Base-by-base conservation (phyloP, 2,113 vertebrate genomes). In the Ondatra zibethicus region DNA sequence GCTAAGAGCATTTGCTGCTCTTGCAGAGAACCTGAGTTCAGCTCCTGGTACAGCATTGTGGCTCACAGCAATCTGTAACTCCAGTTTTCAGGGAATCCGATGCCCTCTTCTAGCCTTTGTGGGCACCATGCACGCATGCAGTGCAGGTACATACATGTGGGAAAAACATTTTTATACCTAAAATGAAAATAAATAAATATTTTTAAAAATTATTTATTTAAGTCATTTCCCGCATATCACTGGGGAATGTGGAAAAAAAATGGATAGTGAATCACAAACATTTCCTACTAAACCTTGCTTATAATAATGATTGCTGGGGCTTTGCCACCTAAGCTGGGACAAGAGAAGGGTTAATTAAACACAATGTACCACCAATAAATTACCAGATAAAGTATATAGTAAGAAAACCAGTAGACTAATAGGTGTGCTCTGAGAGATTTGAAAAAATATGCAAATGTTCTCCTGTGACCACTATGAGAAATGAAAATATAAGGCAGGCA, bases 261-360 rank as follows among this genome's bases (percentile, higher is more conserved):
- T 7, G 21, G 31, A 58, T 23, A 73, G 33, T 36, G 50, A 55
- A 81, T 81, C 50, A 36, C 55, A 58, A 58, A 58, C 55, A 58
- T 16, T 58, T 58, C 5, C 55, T 58, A 36, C 27, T 70, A 84
- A 39, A 89, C 61, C 9, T 47, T 89, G 65, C 72, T 86, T 65
- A 8, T 65, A 68, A 80, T 80, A 39, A 61, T 52, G 42, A 50
- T 58, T 76, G 78, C 11, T 92, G 25, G 29, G 42, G 25, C 23
- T 89, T 95, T 89, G 31, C 25, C 55, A 89, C 63, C 42, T 93
- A 93, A 96, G 25, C 68, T 52, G 61, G 21, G 50, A 42, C 39
- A 63, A 7, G 10, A 19, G 45, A 66, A 39, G 36, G 61, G n/a
- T 7, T 27, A 91, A 72, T 77, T 66, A 82, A 82, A 88, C 16